Evolutionary conservation across 2,888 invertebrate genomes (phyloP).

Genomic region (Hecatera dysodea): DNA sequence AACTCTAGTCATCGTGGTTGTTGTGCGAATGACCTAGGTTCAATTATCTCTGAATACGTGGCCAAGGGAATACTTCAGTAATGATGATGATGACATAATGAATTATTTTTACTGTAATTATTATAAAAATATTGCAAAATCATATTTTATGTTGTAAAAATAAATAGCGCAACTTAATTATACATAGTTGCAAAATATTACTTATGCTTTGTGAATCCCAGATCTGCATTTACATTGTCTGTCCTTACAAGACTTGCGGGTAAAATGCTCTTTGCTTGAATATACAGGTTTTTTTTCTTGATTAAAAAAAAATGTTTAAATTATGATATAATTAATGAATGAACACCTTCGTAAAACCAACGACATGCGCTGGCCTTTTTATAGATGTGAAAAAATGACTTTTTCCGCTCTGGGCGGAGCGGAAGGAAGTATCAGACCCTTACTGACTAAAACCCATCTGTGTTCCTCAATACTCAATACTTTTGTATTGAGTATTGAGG

Average conservation of each 20-base stretch:
- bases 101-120: constrained; percentile 12
- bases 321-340: too few relatives aligned
- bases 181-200: constrained; percentile 6
- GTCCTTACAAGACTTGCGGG: background rate
- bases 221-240: background rate
- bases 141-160: constrained; percentile 2
- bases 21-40: background rate
- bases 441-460: too few relatives aligned
- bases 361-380: too few relatives aligned
- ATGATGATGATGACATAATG: constrained; percentile 1
- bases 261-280: background rate
- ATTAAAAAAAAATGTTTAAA: too few relatives aligned
- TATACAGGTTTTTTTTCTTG: too few relatives aligned
- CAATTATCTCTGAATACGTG: constrained; percentile 9
- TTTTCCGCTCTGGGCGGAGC: too few relatives aligned
- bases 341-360: too few relatives aligned
- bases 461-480: too few relatives aligned
- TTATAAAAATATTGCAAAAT: constrained; percentile 1
- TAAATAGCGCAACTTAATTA: constrained; percentile 1
- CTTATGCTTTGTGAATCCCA: background rate
- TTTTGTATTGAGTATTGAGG: too few relatives aligned
- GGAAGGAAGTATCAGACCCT: too few relatives aligned
- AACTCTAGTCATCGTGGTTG: background rate
- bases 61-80: constrained; percentile 18
- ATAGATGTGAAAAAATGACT: too few relatives aligned